Percentiles rank a stretch among this genome's conserved stretches.
These are phyloP conservation scores for Corynorhinus townsendii DNA, from an alignment of 2,113 vertebrate genomes.

Conservation along the genomic window DNA sequence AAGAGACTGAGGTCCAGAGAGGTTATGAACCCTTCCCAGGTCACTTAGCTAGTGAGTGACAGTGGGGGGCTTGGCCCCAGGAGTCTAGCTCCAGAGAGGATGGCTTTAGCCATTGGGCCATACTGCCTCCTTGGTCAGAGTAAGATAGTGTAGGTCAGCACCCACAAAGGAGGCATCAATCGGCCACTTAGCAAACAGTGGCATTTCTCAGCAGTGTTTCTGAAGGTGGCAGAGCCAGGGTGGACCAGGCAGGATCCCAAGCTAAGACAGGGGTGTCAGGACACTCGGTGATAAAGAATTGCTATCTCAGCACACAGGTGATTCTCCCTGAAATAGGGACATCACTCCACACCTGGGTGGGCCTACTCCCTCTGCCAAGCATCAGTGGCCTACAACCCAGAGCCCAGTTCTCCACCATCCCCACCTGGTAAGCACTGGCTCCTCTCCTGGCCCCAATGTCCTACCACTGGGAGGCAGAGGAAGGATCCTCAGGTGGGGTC, in stretches of 20 bases:
- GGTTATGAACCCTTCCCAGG: neutral
- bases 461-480: neutral
- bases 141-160: accelerated
- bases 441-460: neutral
- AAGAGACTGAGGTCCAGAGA: neutral
- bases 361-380: neutral
- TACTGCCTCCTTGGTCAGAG: neutral
- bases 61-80: neutral
- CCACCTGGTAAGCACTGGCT: neutral
- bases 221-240: neutral
- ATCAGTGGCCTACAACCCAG: neutral
- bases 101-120: neutral
- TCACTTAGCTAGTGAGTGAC: neutral
- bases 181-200: neutral
- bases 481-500: neutral
- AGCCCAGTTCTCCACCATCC: neutral
- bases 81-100: neutral
- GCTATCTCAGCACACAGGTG: neutral
- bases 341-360: neutral
- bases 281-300: neutral
- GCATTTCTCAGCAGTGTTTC: neutral
- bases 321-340: too few species aligned
- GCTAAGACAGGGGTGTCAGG: neutral
- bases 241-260: neutral
- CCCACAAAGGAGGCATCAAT: neutral